Conservation (phyloP, 2,888 invertebrate species). For the Campoplex nolae region DNA sequence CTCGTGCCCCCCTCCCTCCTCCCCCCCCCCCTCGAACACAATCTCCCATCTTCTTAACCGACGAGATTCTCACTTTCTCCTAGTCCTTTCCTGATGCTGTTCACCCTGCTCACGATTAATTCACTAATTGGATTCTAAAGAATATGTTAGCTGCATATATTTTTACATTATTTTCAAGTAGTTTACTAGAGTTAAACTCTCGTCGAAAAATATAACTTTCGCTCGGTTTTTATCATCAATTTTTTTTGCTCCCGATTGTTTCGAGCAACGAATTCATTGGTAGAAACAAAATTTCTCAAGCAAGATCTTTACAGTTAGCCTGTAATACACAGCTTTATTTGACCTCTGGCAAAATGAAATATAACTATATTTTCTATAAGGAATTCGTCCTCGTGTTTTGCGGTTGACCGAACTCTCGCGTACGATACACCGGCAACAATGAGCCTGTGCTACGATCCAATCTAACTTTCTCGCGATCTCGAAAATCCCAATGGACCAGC, state of each 20-base stretch:
- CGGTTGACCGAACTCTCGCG: slow-evolving; percentile 47
- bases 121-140: slow-evolving; percentile 50
- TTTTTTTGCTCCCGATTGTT: background rate
- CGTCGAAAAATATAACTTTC: too few relatives aligned
- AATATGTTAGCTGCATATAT: slow-evolving; percentile 6
- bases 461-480: slow-evolving; percentile 61
- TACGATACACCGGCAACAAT: slow-evolving; percentile 6
- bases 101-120: slow-evolving; percentile 27
- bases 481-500: slow-evolving; percentile 47
- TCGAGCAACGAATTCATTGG: background rate
- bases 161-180: too few relatives aligned
- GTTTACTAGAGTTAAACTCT: too few relatives aligned
- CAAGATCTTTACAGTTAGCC: too few relatives aligned
- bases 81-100: background rate
- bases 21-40: background rate
- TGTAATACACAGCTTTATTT: too few relatives aligned
- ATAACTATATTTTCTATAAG: slow-evolving; percentile 1
- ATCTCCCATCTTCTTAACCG: slow-evolving; percentile 16
- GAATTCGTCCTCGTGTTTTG: slow-evolving; percentile 33
- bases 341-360: background rate
- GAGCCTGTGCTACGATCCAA: slow-evolving; percentile 49
- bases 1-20: background rate
- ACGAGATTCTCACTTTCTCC: slow-evolving; percentile 29
- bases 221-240: too few relatives aligned
- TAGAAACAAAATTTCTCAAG: too few relatives aligned